A percentile compares a stretch with the other conserved stretches of the same genome.
Evolutionary conservation across 2,888 invertebrate genomes (phyloP).

Genomic region (Drosophila setosimentum): DNA sequence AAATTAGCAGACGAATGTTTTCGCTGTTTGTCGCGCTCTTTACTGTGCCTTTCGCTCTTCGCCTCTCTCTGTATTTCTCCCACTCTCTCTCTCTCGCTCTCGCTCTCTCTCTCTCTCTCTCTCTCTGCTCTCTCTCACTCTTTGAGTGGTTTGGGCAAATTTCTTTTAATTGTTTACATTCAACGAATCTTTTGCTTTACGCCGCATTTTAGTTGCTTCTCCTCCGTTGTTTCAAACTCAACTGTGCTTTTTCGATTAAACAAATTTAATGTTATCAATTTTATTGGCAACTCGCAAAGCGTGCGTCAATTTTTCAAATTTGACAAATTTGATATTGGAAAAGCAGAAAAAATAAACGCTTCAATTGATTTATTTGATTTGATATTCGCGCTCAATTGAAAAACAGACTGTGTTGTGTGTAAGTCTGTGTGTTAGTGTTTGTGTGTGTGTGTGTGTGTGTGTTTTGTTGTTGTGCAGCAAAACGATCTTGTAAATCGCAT

Average conservation of each 20-base stretch:
- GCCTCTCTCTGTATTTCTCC: constrained; percentile 1
- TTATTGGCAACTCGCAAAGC: constrained; percentile 57
- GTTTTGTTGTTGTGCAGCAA: constrained; percentile 33
- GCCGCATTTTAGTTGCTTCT: constrained; percentile 59
- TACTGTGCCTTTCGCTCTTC: constrained; percentile 5
- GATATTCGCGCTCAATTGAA: constrained; percentile 51
- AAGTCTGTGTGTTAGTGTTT: background rate
- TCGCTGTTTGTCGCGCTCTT: constrained; percentile 25
- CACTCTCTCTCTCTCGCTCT: constrained; percentile 3
- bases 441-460: constrained; percentile 2
- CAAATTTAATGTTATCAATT: constrained; percentile 66
- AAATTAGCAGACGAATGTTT: constrained; percentile 48
- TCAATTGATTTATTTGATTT: constrained; percentile 80
- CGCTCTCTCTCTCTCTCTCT: constrained; percentile 6
- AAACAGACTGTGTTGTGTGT: constrained; percentile 34
- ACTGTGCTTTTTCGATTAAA: constrained; percentile 42
- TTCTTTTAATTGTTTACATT: constrained; percentile 78
- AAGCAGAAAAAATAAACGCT: constrained; percentile 34
- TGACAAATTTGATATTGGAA: constrained; percentile 68
- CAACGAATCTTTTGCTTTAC: constrained; percentile 55
- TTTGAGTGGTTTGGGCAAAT: constrained; percentile 58
- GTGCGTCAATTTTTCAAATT: constrained; percentile 47
- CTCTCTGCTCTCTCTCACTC: background rate
- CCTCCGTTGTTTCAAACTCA: constrained; percentile 18
- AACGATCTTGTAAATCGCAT: constrained; percentile 61